phyloP scores from a whole-genome alignment of 1,140 invertebrate genomes.

The Magallana ariakensis region DNA sequence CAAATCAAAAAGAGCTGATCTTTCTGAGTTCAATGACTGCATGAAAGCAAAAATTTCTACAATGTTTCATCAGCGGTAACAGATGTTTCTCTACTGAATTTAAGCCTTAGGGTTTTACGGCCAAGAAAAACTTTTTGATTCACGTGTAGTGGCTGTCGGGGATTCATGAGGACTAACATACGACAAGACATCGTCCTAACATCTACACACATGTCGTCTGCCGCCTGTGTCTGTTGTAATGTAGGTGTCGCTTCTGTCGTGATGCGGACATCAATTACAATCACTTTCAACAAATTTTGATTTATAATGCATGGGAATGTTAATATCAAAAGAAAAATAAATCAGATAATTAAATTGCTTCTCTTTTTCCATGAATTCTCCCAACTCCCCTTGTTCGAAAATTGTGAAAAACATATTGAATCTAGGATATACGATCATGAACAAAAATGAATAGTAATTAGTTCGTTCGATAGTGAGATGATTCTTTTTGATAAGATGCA shows the following conservation, averaged over 20 bases:
- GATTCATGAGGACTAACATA: background rate
- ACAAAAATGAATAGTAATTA: too few relatives aligned
- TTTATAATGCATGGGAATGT: too few relatives aligned
- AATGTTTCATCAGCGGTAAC: background rate
- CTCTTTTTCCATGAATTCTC: too few relatives aligned
- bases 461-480: too few relatives aligned
- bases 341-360: too few relatives aligned
- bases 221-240: background rate
- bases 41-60: background rate
- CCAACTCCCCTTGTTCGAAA: too few relatives aligned
- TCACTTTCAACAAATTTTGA: too few relatives aligned
- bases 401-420: too few relatives aligned
- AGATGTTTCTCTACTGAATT: background rate
- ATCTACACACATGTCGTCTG: background rate
- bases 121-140: constrained; percentile 32
- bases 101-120: background rate
- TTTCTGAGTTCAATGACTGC: background rate
- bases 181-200: background rate
- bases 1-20: background rate
- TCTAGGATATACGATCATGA: too few relatives aligned
- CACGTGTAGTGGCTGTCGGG: background rate
- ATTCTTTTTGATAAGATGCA: too few relatives aligned
- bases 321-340: too few relatives aligned
- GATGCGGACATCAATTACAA: too few relatives aligned
- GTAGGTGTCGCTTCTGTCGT: background rate